Percentiles rank a stretch among this genome's conserved stretches.
These are phyloP conservation scores for Caerostris extrusa DNA, from an alignment of 1,140 invertebrate species.

Conservation along the genomic window DNA sequence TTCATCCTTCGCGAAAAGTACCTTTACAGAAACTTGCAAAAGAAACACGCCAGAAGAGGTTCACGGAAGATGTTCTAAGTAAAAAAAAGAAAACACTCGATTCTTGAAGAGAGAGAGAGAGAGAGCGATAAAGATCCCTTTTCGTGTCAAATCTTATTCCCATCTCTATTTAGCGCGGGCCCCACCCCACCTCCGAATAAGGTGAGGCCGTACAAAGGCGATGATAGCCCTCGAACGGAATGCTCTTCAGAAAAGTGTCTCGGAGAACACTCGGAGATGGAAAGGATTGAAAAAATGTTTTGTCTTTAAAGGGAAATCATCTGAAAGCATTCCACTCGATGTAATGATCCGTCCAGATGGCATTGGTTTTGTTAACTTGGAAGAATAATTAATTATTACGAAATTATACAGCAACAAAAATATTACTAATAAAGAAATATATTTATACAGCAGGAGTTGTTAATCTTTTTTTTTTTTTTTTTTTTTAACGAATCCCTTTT, in stretches of 20 bases:
- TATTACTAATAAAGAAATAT: no score
- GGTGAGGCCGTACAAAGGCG: slow-evolving; percentile 12
- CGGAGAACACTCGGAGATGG: neutral
- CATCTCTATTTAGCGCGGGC: slow-evolving; percentile 32
- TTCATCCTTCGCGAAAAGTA: neutral
- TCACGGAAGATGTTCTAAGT: neutral
- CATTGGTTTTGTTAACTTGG: neutral
- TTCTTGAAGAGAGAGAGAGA: neutral
- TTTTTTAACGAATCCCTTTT: no score
- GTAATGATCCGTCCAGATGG: neutral
- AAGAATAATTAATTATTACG: neutral
- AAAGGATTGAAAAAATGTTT: slow-evolving; percentile 25
- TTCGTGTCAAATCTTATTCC: slow-evolving; percentile 57
- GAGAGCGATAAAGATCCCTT: slow-evolving; percentile 35
- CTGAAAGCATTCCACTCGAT: neutral
- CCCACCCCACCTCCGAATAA: slow-evolving; percentile 17
- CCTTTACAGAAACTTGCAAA: neutral
- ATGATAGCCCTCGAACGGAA: neutral
- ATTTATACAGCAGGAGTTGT: no score
- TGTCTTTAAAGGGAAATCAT: neutral
- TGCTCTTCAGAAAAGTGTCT: neutral
- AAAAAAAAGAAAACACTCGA: neutral
- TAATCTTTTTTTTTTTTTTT: no score
- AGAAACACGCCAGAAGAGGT: neutral
- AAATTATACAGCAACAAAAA: no score